Conservation (phyloP, 2,888 invertebrate genomes). For the Trichopoda pennipes region DNA sequence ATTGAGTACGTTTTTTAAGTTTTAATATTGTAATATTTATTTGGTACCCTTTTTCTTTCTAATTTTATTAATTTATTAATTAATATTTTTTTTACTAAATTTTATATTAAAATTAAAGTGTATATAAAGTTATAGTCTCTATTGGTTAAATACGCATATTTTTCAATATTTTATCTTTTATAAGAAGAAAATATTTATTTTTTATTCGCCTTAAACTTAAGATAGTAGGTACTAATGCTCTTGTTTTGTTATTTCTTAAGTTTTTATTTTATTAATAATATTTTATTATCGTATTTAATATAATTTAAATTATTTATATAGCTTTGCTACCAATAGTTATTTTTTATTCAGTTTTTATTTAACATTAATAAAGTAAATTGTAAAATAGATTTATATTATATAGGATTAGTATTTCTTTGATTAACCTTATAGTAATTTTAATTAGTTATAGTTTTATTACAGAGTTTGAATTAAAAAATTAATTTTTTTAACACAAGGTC, state of each 20-base stretch:
- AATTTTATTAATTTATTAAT: neutral
- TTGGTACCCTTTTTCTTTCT: constrained; percentile 59
- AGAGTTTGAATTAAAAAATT: too few species aligned
- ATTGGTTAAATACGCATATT: constrained; percentile 42
- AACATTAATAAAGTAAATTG: constrained; percentile 63
- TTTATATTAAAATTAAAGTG: constrained; percentile 50
- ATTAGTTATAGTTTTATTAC: too few species aligned
- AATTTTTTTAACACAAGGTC: too few species aligned
- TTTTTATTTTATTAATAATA: constrained; percentile 7
- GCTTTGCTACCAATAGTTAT: constrained; percentile 62
- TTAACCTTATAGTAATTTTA: neutral
- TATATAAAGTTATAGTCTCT: constrained; percentile 67
- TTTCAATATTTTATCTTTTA: constrained; percentile 63
- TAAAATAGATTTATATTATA: constrained; percentile 41
- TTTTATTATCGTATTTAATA: constrained; percentile 29
- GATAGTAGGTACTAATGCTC: constrained; percentile 67
- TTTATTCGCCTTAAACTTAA: constrained; percentile 58
- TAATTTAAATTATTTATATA: constrained; percentile 29
- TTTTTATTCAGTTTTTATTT: constrained; percentile 38
- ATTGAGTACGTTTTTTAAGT: constrained; percentile 40
- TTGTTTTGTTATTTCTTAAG: constrained; percentile 23
- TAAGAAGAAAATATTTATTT: constrained; percentile 45
- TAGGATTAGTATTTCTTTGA: neutral
- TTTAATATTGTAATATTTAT: constrained; percentile 19
- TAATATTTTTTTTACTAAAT: neutral